Evolutionary conservation across 2,797 vertebrate species (phyloP).

Genomic region (Calcarius lapponicus): DNA sequence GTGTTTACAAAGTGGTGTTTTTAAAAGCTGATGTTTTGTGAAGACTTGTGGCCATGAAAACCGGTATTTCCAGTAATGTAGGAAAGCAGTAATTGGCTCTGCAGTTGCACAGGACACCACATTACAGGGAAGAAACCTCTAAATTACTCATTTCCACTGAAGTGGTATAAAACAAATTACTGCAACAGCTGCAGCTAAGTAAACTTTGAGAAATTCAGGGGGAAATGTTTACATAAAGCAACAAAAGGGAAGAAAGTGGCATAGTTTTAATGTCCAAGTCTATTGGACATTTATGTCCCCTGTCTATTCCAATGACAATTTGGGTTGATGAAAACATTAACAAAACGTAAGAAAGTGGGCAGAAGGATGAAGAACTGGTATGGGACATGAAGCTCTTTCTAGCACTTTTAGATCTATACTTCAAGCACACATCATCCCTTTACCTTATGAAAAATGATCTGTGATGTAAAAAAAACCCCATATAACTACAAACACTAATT

Average conservation of each 20-base stretch:
- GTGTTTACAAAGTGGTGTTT: neutral
- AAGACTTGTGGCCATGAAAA: neutral
- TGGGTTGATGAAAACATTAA: neutral
- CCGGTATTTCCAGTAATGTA: neutral
- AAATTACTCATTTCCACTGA: neutral
- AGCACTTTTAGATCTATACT: neutral
- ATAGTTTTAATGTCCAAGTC: neutral
- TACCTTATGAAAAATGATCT: neutral
- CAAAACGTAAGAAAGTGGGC: neutral
- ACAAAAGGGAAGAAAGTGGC: neutral
- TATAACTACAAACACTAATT: neutral
- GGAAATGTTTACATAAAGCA: neutral
- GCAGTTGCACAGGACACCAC: neutral
- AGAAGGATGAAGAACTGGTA: neutral
- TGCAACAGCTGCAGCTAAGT: neutral
- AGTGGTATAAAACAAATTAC: conserved; percentile 8
- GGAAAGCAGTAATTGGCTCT: neutral
- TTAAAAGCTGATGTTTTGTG: neutral
- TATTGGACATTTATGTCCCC: no score
- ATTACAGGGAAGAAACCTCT: neutral
- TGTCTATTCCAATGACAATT: neutral
- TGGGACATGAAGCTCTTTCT: neutral
- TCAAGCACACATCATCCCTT: neutral
- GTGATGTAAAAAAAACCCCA: neutral
- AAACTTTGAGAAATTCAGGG: neutral